Base-by-base conservation (phyloP, 2,888 invertebrate genomes). In the Teleogryllus oceanicus region DNA sequence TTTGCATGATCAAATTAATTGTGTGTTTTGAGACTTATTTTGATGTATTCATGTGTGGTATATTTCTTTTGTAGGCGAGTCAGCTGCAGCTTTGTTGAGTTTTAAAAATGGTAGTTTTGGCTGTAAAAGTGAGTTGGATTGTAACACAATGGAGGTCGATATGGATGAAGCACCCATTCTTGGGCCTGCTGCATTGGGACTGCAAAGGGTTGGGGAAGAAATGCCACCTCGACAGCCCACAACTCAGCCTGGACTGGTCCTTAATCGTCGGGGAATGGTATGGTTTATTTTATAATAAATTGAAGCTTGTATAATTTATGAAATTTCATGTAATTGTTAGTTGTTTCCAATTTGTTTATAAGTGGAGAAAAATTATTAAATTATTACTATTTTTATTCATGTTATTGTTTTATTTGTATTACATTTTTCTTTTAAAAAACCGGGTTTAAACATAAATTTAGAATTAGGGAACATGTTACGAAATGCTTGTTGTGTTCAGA, bases 261-360 rank as follows among this genome's bases (percentile, higher is more conserved):
- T 96, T 2, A 96, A 96, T 86, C 93, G 95, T 2, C 90, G 96
- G 84, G 96, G 96, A 77, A 96, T 95, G 95, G 86, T 86, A 82
- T 83, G 83, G 80, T 10, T 13, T 5, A 12, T 78, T 77, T 50
- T 74, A 49, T 75, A 50, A 79, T 20, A 51, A 18, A 2, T 49
- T 81, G 16, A n/a, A 37, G 24, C 37, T 37, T 37, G n/a, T n/a
- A 5, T 76, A 77, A 20, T n/a, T 74, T n/a, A 74, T 20, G n/a
- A 74, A 18, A 76, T 37, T 37, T 37, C 37, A 8, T 37, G 37
- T 8, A 37, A 37, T 37, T 37, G 37, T 37, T 8, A 37, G 37
- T 37, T 37, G 37, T 37, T 37, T 37, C 5, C 37, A 37, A 37
- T 5, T 5, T 37, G 37, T 37, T 4, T 37, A 37, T 5, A 37